Percentiles rank a stretch among this genome's conserved stretches.
Conservation (phyloP, 1,140 invertebrate species). For the Latrodectus geometricus region DNA sequence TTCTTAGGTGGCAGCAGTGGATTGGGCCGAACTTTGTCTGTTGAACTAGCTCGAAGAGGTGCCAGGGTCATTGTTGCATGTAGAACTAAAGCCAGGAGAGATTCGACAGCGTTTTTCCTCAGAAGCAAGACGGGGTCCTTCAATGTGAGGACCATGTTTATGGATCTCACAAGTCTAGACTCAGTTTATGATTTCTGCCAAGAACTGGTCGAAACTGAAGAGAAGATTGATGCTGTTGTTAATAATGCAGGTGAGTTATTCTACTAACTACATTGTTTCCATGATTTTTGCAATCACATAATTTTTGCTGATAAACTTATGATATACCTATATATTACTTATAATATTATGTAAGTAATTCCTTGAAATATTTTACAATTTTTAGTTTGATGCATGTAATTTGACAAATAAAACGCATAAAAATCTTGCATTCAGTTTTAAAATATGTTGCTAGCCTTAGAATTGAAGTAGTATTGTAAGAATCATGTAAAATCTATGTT, state of each 20-base stretch:
- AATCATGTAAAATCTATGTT: no score
- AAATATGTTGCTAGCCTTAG: no score
- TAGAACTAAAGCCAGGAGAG: conserved; percentile 70
- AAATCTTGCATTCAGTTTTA: no score
- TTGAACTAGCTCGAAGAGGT: conserved; percentile 69
- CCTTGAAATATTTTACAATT: no score
- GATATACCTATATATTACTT: neutral
- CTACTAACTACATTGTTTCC: neutral
- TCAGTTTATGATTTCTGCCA: conserved; percentile 79
- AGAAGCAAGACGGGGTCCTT: conserved; percentile 67
- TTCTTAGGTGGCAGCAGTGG: conserved; percentile 68
- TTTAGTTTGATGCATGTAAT: no score
- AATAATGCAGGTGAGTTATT: conserved; percentile 78
- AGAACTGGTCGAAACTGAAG: conserved; percentile 75
- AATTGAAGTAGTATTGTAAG: no score
- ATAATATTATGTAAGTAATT: no score
- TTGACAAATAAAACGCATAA: no score
- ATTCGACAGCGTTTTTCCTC: conserved; percentile 68
- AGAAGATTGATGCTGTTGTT: conserved; percentile 78
- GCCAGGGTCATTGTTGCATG: conserved; percentile 83
- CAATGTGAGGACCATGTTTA: conserved; percentile 72
- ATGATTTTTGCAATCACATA: neutral
- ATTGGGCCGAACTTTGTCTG: conserved; percentile 67
- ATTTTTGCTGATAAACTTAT: neutral
- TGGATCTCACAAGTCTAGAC: conserved; percentile 78